Conservation (phyloP, 2,888 invertebrate genomes). For the Busseola fusca region DNA sequence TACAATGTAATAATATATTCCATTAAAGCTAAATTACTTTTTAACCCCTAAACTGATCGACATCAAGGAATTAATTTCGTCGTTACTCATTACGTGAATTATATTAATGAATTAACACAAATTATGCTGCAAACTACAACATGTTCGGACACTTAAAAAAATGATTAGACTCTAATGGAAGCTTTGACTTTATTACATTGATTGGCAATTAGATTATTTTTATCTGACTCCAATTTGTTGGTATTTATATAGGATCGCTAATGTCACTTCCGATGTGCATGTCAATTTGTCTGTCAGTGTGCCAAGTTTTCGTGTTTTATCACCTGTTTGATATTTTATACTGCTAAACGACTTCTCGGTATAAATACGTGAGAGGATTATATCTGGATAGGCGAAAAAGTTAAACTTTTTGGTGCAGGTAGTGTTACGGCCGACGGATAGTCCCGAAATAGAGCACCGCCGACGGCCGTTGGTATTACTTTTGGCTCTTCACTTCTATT, state of each 20-base stretch:
- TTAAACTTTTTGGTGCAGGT: slow-evolving; percentile 46
- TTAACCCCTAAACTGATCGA: slow-evolving; percentile 44
- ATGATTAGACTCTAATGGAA: slow-evolving; percentile 43
- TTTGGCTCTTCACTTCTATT: not conserved
- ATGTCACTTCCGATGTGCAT: slow-evolving; percentile 66
- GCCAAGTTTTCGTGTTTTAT: slow-evolving; percentile 69
- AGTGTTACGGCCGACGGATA: slow-evolving; percentile 56
- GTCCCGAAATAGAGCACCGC: slow-evolving; percentile 54
- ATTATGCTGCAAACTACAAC: slow-evolving; percentile 22
- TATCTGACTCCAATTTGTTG: slow-evolving; percentile 65
- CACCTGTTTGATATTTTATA: slow-evolving; percentile 59
- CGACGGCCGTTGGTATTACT: slow-evolving; percentile 50
- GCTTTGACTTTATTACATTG: slow-evolving; percentile 48
- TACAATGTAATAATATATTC: slow-evolving; percentile 30
- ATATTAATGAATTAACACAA: slow-evolving; percentile 50
- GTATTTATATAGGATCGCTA: slow-evolving; percentile 65
- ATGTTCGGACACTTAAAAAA: slow-evolving; percentile 29
- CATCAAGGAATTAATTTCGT: slow-evolving; percentile 46
- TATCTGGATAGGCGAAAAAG: slow-evolving; percentile 25
- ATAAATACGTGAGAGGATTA: slow-evolving; percentile 36
- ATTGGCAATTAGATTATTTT: slow-evolving; percentile 60
- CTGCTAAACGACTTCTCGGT: slow-evolving; percentile 49
- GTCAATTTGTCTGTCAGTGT: slow-evolving; percentile 66
- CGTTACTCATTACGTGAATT: slow-evolving; percentile 55
- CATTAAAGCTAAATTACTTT: slow-evolving; percentile 39